Evolutionary conservation across 2,797 vertebrate species (phyloP), one percentile per base, ranked within the genome.

Genomic region (Leucoraja ocellata): DNA sequence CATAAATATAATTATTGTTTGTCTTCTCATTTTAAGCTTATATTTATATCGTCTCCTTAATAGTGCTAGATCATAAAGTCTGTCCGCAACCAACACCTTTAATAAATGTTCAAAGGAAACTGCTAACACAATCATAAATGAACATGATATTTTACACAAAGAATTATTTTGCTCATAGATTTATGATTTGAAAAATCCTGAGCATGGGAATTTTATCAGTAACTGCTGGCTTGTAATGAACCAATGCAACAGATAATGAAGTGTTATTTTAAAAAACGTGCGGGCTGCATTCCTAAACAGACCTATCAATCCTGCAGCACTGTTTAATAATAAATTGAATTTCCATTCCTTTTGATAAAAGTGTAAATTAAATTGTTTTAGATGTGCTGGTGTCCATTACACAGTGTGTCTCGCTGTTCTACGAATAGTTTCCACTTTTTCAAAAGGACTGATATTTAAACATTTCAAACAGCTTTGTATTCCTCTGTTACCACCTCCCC

Each of bases 291-390:
- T 92, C 18, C 68, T 14, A 58, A 58, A 58, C 23, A 92, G 71
- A 76, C 46, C 14, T 74, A 74, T 92, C 90, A 28, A 25, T 74
- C 36, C 68, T 28, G 25, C 71, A 76, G n/a, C 90, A n/a, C 68
- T 92, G 23, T 92, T 92, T 74, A 92, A 92, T 92, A 92, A 92
- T 74, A 74, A 13, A 92, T 92, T 92, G 90, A 92, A 54, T 92
- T 92, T 92, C 90, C 90, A 92, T 92, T 92, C 46, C 36, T 36
- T 36, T 92, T 92, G 71, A 74, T 71, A 25, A 76, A 92, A 71
- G 86, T 71, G 4, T 91, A 91, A 91, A 91, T 36, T 16, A n/a
- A 76, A 76, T 76, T 28, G 90, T 76, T 76, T 92, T 58, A 54
- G 71, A 54, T 46, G 54, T 92, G 36, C 73, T 92, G 23, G 39